These are phyloP conservation scores for Acrossocheilus wenchowensis DNA, from an alignment of 2,797 vertebrate species.

Conservation along the genomic window DNA sequence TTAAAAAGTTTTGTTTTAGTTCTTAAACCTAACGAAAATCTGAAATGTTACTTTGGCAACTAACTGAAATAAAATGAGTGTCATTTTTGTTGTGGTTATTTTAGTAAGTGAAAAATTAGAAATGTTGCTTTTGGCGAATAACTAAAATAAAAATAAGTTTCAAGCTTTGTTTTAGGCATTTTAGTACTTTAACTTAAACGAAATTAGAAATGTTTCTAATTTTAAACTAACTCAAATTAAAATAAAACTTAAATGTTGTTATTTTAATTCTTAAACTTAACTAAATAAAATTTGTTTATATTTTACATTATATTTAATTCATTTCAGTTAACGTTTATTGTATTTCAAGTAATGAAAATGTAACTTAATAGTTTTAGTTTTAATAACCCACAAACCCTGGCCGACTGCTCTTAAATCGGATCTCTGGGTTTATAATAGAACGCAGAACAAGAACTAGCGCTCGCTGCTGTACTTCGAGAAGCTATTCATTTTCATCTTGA, in stretches of 20 bases:
- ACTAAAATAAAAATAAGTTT: no score
- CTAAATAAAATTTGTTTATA: background rate
- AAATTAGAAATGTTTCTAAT: no score
- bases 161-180: no score
- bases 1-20: background rate
- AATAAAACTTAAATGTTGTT: no score
- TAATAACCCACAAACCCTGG: background rate
- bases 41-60: no score
- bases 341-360: background rate
- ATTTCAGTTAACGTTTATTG: background rate
- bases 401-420: background rate
- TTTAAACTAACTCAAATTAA: no score
- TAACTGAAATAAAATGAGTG: no score
- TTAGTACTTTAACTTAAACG: no score
- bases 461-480: background rate
- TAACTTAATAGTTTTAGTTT: background rate
- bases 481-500: background rate
- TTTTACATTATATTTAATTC: background rate
- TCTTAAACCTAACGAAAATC: background rate
- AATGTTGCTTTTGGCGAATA: no score
- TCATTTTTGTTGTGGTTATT: no score
- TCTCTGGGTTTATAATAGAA: background rate
- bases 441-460: background rate
- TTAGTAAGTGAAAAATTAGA: no score
- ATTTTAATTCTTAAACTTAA: background rate